Evolutionary conservation across 2,113 vertebrate genomes (phyloP), one percentile per base, ranked within the genome.

Genomic region (Rynchops niger): DNA sequence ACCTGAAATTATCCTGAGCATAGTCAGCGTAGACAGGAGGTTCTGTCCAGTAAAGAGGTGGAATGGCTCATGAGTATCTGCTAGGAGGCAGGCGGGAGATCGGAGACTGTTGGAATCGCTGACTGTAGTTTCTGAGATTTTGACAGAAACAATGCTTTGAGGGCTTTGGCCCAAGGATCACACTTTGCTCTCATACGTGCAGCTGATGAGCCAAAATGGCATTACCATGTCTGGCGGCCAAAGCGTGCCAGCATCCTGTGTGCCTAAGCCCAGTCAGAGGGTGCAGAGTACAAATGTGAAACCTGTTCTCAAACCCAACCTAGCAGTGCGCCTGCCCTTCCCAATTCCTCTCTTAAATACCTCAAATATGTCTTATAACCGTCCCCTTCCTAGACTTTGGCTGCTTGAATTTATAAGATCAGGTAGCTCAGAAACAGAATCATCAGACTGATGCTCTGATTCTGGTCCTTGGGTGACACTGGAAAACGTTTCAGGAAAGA

Each of bases 81-180:
- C 71, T 29, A 61, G 45, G 43, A 92, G 5, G 23, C 5, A 95
- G 29, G 17, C 6, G 5, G 50, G 55, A 86, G 21, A 42, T 11
- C 73, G 55, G 21, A 72, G 23, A 22, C n/a, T 70, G 61, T n/a
- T 1, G 5, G n/a, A 90, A 62, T 27, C 0, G 0, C 20, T 42
- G 34, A 21, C 40, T 83, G 29, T 22, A 17, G 12, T 16, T 81
- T 36, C 17, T 34, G 63, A 79, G 27, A 82, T 66, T 91, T 84
- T 81, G 38, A 59, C n/a, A 83, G n/a, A 82, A 85, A 70, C 11
- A 55, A 63, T 18, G 29, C 19, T 53, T 2, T 26, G 50, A 78
- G 82, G n/a, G 36, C 69, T 94, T 36, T 78, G 49, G 26, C 36
- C 27, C 2, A 10, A 30, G 27, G 49, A 47, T 50, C 15, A 30